phyloP scores from a whole-genome alignment of 2,797 vertebrate genomes.

The Karalla daura region DNA sequence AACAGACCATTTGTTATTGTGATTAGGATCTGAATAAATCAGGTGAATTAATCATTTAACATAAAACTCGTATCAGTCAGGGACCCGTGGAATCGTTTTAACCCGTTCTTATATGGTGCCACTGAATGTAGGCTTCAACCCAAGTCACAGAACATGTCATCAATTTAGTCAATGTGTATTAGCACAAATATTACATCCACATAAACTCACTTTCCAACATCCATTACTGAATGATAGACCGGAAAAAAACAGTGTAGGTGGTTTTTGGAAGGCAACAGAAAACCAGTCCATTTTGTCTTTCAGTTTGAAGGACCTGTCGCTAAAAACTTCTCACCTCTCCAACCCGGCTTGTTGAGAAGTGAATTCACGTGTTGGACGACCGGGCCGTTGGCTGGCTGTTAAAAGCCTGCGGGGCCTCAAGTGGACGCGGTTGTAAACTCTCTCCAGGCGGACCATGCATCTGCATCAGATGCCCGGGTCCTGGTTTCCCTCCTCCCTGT shows the following conservation, averaged over 20 bases:
- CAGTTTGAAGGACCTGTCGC: background rate
- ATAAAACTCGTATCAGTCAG: no score
- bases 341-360: background rate
- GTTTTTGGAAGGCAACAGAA: background rate
- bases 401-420: slow-evolving; percentile 12
- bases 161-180: no score
- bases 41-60: no score
- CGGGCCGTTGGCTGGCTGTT: slow-evolving; percentile 17
- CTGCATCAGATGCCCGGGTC: slow-evolving; percentile 35
- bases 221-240: background rate
- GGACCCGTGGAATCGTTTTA: no score
- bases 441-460: slow-evolving; percentile 33
- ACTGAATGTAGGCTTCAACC: no score
- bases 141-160: no score
- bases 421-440: background rate
- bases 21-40: no score
- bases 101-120: no score
- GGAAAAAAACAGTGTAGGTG: background rate
- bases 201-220: background rate
- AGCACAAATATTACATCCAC: no score
- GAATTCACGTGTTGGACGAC: background rate
- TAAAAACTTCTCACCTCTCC: no score
- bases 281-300: background rate
- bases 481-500: slow-evolving; percentile 16
- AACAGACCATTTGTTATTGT: no score